These are phyloP conservation scores for Melinaea marsaeus DNA, from an alignment of 2,888 invertebrate genomes.

Conservation along the genomic window DNA sequence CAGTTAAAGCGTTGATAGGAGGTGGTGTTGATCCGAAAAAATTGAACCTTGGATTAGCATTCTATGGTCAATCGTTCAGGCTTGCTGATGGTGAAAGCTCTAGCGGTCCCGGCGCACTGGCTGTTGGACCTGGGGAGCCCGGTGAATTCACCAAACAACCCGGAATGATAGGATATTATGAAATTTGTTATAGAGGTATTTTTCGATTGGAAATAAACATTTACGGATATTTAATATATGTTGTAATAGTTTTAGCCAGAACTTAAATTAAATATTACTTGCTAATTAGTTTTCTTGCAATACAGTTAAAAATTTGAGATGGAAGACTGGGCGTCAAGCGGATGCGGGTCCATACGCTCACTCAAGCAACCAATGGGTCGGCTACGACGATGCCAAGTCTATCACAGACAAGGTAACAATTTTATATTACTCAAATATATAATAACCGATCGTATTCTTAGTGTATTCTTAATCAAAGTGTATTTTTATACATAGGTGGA, in stretches of 20 bases:
- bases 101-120: slow-evolving; percentile 78
- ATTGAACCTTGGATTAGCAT: slow-evolving; percentile 87
- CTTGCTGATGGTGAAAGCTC: slow-evolving; percentile 66
- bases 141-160: slow-evolving; percentile 91
- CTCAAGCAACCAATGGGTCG: slow-evolving; percentile 91
- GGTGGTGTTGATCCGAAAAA: slow-evolving; percentile 88
- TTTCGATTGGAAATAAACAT: not conserved
- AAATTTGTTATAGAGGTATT: slow-evolving; percentile 85
- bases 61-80: slow-evolving; percentile 92
- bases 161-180: slow-evolving; percentile 92
- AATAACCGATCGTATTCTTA: not conserved
- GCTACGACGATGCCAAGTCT: slow-evolving; percentile 89
- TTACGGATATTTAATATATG: too few relatives aligned
- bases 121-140: slow-evolving; percentile 86
- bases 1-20: slow-evolving; percentile 85
- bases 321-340: slow-evolving; percentile 80
- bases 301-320: slow-evolving; percentile 80
- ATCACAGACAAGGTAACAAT: slow-evolving; percentile 82
- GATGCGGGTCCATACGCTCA: slow-evolving; percentile 87
- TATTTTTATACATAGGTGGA: slow-evolving; percentile 72
- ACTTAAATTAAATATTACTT: not conserved
- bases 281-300: too few relatives aligned
- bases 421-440: not conserved
- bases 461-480: not conserved
- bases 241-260: too few relatives aligned